These are phyloP conservation scores for Neoaliturus tenellus DNA, from an alignment of 2,888 invertebrate species.

Conservation along the genomic window DNA sequence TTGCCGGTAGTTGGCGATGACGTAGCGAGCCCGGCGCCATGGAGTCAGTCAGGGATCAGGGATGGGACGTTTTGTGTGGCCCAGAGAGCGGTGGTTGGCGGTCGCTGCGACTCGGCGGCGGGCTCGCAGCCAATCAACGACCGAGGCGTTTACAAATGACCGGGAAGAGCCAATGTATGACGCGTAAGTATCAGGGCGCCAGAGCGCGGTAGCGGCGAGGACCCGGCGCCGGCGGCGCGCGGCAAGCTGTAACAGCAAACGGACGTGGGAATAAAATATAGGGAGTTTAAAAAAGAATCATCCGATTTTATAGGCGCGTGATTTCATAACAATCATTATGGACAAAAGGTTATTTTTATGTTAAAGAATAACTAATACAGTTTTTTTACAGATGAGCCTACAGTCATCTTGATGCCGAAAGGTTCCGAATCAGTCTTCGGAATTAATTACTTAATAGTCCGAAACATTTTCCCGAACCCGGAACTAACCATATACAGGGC, in stretches of 20 bases:
- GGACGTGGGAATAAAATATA: no score
- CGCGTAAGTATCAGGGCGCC: background rate
- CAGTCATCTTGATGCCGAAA: no score
- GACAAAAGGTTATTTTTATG: background rate
- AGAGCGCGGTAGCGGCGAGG: background rate
- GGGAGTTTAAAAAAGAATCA: background rate
- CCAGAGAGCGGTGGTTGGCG: background rate
- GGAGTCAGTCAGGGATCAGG: no score
- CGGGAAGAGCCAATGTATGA: slow-evolving; percentile 27
- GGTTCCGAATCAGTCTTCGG: no score
- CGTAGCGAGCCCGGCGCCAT: no score
- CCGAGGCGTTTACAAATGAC: background rate
- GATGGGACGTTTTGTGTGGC: background rate
- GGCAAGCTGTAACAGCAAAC: no score
- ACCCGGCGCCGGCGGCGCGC: background rate
- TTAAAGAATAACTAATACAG: background rate
- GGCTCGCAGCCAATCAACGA: background rate
- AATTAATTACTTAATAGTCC: no score
- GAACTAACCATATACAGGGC: no score
- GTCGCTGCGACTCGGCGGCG: background rate
- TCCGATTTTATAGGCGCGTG: background rate
- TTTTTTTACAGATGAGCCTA: no score
- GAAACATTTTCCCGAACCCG: no score
- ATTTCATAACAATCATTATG: background rate
- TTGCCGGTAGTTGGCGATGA: no score